phyloP scores from a whole-genome alignment of 2,113 vertebrate species.

The Malurus alboscapulatus region DNA sequence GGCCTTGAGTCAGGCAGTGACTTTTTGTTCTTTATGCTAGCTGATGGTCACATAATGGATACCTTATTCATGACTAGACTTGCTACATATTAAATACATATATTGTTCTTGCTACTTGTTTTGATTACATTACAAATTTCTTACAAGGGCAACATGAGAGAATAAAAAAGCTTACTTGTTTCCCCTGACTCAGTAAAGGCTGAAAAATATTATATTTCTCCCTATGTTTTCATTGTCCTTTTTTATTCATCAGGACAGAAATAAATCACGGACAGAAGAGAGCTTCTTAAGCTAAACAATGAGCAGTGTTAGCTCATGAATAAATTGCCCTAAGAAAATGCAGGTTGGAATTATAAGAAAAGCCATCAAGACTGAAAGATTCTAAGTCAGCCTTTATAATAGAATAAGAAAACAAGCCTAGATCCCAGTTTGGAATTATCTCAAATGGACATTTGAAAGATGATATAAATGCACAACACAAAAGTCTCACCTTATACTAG shows the following conservation, averaged over 20 bases:
- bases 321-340: constrained; percentile 1
- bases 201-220: not conserved
- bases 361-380: not conserved
- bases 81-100: not conserved
- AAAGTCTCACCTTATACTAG: not conserved
- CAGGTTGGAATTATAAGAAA: not conserved
- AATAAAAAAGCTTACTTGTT: not conserved
- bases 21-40: not conserved
- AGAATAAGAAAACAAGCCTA: not conserved
- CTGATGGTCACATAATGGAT: not conserved
- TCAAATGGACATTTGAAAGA: not conserved
- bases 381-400: not conserved
- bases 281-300: constrained; percentile 4
- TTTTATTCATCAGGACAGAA: constrained; percentile 23
- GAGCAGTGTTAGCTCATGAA: not conserved
- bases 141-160: not conserved
- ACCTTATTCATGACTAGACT: not conserved
- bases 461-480: not conserved
- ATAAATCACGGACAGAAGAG: constrained; percentile 3
- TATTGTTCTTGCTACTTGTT: not conserved
- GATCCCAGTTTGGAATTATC: not conserved
- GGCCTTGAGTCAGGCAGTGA: not conserved
- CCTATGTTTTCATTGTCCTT: constrained; percentile 1
- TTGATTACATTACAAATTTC: constrained; percentile 26
- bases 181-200: not conserved